These are phyloP conservation scores for Phenganax marumi DNA, from an alignment of 92 coral and sea anemone species.

Conservation along the genomic window DNA sequence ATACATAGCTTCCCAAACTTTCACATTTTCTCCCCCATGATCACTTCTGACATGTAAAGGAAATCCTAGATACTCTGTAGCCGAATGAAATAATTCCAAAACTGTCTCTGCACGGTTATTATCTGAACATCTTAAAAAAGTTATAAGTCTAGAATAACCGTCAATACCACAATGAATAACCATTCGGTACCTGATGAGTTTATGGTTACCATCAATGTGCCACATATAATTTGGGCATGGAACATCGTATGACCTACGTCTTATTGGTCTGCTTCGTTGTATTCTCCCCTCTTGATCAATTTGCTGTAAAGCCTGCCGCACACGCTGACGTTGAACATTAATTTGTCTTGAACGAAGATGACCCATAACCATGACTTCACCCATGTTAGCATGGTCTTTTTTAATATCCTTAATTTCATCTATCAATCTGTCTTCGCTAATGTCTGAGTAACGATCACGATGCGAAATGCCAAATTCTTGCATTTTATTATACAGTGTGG, in stretches of 20 bases:
- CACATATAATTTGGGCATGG: slow-evolving; percentile 32
- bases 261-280: slow-evolving; percentile 7
- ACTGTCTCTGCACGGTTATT: slow-evolving; percentile 51
- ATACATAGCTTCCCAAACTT: slow-evolving; percentile 50
- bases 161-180: slow-evolving; percentile 36
- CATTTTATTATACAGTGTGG: slow-evolving; percentile 31
- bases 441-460: slow-evolving; percentile 15
- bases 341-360: slow-evolving; percentile 27
- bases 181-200: slow-evolving; percentile 27
- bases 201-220: slow-evolving; percentile 40
- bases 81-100: slow-evolving; percentile 32
- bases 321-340: slow-evolving; percentile 19
- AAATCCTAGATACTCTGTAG: slow-evolving; percentile 49
- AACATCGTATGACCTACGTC: slow-evolving; percentile 22
- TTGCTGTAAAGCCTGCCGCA: slow-evolving; percentile 7
- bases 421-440: slow-evolving; percentile 1
- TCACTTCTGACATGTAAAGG: slow-evolving; percentile 44
- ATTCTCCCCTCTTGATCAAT: slow-evolving; percentile 1
- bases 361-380: slow-evolving; percentile 29
- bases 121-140: slow-evolving; percentile 39
- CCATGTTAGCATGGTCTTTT: slow-evolving; percentile 18
- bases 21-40: slow-evolving; percentile 56
- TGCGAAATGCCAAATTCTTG: slow-evolving; percentile 14
- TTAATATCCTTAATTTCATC: slow-evolving; percentile 9
- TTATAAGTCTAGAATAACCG: slow-evolving; percentile 19